These are phyloP conservation scores for Anastrepha ludens DNA, from an alignment of 1,140 invertebrate species.

Conservation along the genomic window DNA sequence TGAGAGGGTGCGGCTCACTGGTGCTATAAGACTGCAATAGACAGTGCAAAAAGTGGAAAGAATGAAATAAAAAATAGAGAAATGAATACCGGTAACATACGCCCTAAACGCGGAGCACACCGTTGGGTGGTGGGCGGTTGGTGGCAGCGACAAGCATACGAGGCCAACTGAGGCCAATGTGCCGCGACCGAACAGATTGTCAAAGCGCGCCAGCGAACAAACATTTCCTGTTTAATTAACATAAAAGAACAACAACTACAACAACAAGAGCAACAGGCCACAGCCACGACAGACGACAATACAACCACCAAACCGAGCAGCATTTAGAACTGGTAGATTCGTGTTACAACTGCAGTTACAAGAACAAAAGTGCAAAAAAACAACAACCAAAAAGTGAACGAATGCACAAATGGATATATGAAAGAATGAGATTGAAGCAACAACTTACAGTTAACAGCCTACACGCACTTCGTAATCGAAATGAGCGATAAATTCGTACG, in stretches of 20 bases:
- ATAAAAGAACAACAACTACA: constrained; percentile 10
- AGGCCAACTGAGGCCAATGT: constrained; percentile 8
- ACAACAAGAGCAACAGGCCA: neutral
- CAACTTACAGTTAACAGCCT: neutral
- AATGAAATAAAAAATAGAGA: neutral
- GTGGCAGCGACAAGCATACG: neutral
- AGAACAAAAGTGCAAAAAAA: neutral
- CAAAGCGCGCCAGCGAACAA: constrained; percentile 6
- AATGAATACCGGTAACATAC: neutral
- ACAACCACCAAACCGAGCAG: neutral
- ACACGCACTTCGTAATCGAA: constrained; percentile 14
- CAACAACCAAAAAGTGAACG: too few species aligned
- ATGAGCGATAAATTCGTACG: neutral
- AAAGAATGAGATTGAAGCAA: neutral
- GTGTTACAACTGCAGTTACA: constrained; percentile 7
- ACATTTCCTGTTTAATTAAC: constrained; percentile 45
- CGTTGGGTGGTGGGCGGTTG: neutral
- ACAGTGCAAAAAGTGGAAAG: neutral
- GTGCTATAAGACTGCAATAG: neutral
- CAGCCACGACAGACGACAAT: neutral
- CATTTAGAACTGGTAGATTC: neutral
- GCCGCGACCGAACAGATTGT: constrained; percentile 8
- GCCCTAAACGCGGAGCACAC: neutral
- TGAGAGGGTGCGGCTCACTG: neutral
- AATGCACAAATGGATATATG: too few species aligned